Base-by-base conservation (phyloP, 2,888 invertebrate species). In the Tipula vernalis region DNA sequence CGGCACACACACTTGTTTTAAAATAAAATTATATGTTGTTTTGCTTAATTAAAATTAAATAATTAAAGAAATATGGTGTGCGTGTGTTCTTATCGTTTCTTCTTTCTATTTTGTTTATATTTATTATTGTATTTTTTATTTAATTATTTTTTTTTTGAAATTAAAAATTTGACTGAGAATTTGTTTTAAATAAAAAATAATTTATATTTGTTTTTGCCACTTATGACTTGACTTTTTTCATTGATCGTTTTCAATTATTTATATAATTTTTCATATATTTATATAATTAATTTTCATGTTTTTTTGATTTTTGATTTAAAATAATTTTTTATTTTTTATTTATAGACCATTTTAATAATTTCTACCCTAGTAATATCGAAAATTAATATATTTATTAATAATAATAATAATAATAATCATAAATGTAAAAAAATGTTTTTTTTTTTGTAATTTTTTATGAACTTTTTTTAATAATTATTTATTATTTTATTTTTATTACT, bases 371-470 rank as follows among this genome's bases (percentile, higher is more conserved):
- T 39, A 84, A 84, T 84, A 84, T 84, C 36, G 84, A 41, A 84
- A 84, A 84, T 84, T 84, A 84, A 84, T 84, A 5, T 84, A 84
- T 84, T 84, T 12, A 39, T 84, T 84, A 84, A 84, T 84, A 39
- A 84, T 84, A 84, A 84, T 84, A 84, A 84, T 84, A 39, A 84
- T 84, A 39, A 84, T 84, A 84, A 84, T 84, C 36, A 84, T 84
- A 84, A 84, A 71, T 71, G 71, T 71, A 71, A 39, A 84, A 84
- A 83, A 83, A 83, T 83, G n/a, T n/a, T n/a, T 83, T 83, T 44
- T 44, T 39, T 51, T 39, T 39, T 84, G 36, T 84, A 84, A 15
- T 84, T 84, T 51, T 71, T 71, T 71, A 71, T 71, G 71, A 71
- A 39, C n/a, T 39, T 39, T 84, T 84, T 84, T 84, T 84, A 84